phyloP scores from a whole-genome alignment of 2,797 vertebrate genomes.

The Spinus pinus region DNA sequence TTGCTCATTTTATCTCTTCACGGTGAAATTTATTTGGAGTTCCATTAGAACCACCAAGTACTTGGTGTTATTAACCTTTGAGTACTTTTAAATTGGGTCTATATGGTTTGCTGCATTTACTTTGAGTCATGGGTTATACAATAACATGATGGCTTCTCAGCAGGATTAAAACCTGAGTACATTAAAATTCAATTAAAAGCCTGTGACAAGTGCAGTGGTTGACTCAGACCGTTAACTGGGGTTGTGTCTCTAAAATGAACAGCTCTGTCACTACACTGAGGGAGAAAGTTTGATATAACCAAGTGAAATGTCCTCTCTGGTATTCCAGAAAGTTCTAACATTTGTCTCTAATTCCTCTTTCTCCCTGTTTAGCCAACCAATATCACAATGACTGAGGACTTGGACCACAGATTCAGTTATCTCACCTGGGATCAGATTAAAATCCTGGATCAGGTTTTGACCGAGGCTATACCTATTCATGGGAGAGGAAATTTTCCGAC shows the following conservation, averaged over 20 bases:
- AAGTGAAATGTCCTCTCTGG: background rate
- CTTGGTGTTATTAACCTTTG: background rate
- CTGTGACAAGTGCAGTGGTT: constrained; percentile 26
- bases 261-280: background rate
- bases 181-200: constrained; percentile 61
- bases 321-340: background rate
- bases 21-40: background rate
- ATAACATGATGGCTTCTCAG: background rate
- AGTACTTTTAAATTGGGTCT: background rate
- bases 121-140: constrained; percentile 30
- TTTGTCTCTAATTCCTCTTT: constrained; percentile 14
- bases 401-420: constrained; percentile 87
- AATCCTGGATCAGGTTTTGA: constrained; percentile 90
- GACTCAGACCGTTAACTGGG: constrained; percentile 9
- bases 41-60: background rate
- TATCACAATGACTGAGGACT: constrained; percentile 84
- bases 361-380: constrained; percentile 54
- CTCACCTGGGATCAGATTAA: constrained; percentile 91
- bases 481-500: constrained; percentile 97
- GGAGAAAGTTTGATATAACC: background rate
- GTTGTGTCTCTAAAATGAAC: background rate
- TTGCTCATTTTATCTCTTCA: background rate
- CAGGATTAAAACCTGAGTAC: constrained; percentile 24
- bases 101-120: background rate
- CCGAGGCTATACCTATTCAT: constrained; percentile 91